Conservation (phyloP, 2,888 invertebrate species). For the Sesia apiformis region DNA sequence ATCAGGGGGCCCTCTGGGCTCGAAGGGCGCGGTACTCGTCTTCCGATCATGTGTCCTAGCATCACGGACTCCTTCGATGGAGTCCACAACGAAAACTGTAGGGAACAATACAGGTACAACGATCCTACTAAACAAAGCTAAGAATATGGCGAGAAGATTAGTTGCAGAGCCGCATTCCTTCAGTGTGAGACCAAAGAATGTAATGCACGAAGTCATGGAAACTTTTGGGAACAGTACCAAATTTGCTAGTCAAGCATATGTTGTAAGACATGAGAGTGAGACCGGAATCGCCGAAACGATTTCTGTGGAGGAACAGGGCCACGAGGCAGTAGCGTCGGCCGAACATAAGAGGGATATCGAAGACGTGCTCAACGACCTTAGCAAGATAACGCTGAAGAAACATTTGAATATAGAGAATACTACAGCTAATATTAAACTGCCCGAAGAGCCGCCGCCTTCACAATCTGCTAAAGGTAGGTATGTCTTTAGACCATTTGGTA, state of each 20-base stretch:
- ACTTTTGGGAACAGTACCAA: conserved; percentile 53
- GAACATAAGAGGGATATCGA: conserved; percentile 54
- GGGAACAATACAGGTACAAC: conserved; percentile 60
- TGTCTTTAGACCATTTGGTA: too few species aligned
- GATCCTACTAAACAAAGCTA: conserved; percentile 59
- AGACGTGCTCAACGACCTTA: conserved; percentile 60
- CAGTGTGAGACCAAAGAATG: conserved; percentile 52
- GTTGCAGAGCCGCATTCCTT: conserved; percentile 59
- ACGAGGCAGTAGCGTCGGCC: conserved; percentile 27
- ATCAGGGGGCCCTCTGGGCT: conserved; percentile 75
- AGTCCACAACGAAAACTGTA: conserved; percentile 52
- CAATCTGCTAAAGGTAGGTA: conserved; percentile 27
- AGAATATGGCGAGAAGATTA: conserved; percentile 58
- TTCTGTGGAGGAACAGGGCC: conserved; percentile 45
- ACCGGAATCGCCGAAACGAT: conserved; percentile 37
- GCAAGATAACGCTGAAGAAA: conserved; percentile 62
- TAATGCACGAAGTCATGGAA: conserved; percentile 69
- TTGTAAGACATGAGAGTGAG: conserved; percentile 56
- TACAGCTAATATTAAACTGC: conserved; percentile 59
- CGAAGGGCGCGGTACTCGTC: conserved; percentile 77
- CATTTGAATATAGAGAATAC: conserved; percentile 62
- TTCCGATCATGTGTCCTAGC: conserved; percentile 80
- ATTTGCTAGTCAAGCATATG: conserved; percentile 39
- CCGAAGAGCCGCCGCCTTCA: conserved; percentile 44
- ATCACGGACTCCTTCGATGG: conserved; percentile 53